These are phyloP conservation scores for Apotomis betuletana DNA, from an alignment of 2,888 invertebrate species.

Conservation along the genomic window DNA sequence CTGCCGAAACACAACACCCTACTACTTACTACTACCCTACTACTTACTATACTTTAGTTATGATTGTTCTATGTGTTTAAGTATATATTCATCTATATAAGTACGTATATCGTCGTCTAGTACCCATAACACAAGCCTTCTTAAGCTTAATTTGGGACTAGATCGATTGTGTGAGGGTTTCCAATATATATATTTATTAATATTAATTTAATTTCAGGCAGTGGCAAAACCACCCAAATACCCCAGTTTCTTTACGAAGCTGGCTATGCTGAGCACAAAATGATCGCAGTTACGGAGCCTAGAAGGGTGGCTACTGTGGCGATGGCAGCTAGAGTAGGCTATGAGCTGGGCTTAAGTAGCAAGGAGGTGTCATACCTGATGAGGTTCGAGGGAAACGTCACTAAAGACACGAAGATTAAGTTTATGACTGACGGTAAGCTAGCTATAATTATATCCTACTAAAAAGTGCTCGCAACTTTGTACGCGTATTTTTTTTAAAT, in stretches of 20 bases:
- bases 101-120: too few species aligned
- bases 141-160: too few species aligned
- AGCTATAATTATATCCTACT: not conserved
- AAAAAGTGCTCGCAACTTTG: too few species aligned
- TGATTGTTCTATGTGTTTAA: too few species aligned
- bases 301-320: slow-evolving; percentile 98
- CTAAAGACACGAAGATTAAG: slow-evolving; percentile 94
- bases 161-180: too few species aligned
- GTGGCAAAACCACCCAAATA: slow-evolving; percentile 99
- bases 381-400: slow-evolving; percentile 97
- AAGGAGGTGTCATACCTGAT: slow-evolving; percentile 95
- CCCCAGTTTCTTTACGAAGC: slow-evolving; percentile 99
- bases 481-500: too few species aligned
- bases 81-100: too few species aligned
- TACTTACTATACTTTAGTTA: too few species aligned
- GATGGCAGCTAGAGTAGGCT: slow-evolving; percentile 95
- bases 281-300: slow-evolving; percentile 98
- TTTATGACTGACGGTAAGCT: slow-evolving; percentile 96
- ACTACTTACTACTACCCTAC: too few species aligned
- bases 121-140: too few species aligned
- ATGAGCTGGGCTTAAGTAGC: slow-evolving; percentile 91
- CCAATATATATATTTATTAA: too few species aligned
- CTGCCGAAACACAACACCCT: too few species aligned
- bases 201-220: slow-evolving; percentile 70
- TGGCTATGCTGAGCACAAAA: slow-evolving; percentile 91